phyloP scores from a whole-genome alignment of 2,888 invertebrate genomes.

The Trichopoda pennipes region DNA sequence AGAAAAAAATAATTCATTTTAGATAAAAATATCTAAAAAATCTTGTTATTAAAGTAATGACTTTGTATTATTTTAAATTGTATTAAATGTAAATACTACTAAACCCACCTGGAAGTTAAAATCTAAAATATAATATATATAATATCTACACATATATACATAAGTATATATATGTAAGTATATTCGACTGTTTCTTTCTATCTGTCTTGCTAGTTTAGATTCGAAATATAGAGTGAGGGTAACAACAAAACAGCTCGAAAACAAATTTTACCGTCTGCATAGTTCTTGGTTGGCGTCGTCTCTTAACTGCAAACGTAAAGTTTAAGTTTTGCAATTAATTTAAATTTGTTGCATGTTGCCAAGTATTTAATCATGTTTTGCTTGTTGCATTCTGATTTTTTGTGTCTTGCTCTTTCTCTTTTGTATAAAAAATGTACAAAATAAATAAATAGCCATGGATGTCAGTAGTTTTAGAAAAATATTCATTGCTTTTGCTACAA shows the following conservation, averaged over 20 bases:
- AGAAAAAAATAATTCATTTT: not conserved
- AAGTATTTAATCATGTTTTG: constrained; percentile 66
- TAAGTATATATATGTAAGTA: constrained; percentile 30
- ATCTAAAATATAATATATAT: constrained; percentile 59
- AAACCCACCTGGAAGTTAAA: constrained; percentile 53
- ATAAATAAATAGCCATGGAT: not conserved
- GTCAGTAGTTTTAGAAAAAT: too few relatives aligned
- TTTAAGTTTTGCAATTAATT: constrained; percentile 65
- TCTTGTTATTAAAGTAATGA: constrained; percentile 11
- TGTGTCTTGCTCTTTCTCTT: constrained; percentile 12
- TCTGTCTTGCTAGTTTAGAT: constrained; percentile 46
- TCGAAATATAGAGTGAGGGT: constrained; percentile 2
- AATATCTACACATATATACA: not conserved
- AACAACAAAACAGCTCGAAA: constrained; percentile 10
- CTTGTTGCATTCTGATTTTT: constrained; percentile 6
- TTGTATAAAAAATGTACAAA: constrained; percentile 9
- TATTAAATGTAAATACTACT: constrained; percentile 23
- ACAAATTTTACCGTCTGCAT: constrained; percentile 62
- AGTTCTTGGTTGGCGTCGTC: constrained; percentile 66
- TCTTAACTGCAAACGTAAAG: constrained; percentile 59
- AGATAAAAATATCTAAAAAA: constrained; percentile 8
- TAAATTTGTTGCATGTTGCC: constrained; percentile 67
- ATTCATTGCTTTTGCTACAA: too few relatives aligned
- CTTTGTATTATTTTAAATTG: constrained; percentile 3
- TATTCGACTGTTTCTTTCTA: constrained; percentile 24